phyloP scores from a whole-genome alignment of 1,140 invertebrate genomes.

The Agrypnia vestita region DNA sequence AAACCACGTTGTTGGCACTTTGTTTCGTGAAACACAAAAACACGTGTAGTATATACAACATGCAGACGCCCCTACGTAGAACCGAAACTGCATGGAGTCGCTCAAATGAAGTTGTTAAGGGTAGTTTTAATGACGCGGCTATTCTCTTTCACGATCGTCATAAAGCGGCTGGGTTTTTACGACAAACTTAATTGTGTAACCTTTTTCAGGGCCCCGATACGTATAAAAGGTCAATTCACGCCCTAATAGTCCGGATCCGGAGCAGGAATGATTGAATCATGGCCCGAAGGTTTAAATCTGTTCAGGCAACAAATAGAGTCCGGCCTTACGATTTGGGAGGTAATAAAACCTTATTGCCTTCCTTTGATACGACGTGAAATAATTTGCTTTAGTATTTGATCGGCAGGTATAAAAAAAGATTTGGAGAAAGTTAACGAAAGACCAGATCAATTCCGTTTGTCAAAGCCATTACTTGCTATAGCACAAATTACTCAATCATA shows the following conservation, averaged over 20 bases:
- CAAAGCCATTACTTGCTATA: background rate
- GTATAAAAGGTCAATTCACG: conserved; percentile 33
- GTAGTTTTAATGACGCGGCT: conserved; percentile 1
- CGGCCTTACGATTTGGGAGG: conserved; percentile 27
- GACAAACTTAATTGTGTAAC: conserved; percentile 40
- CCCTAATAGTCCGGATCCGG: conserved; percentile 31
- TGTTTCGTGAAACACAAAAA: no score
- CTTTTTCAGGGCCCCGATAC: conserved; percentile 6
- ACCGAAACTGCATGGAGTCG: no score
- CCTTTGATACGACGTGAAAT: conserved; percentile 29
- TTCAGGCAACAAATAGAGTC: conserved; percentile 31
- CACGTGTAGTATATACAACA: no score
- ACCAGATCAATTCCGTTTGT: background rate
- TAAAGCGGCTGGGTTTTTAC: conserved; percentile 38
- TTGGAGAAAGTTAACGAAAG: background rate
- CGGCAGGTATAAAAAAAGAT: conserved; percentile 28
- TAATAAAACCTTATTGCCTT: conserved; percentile 39
- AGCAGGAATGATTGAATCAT: conserved; percentile 26
- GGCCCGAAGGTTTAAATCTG: background rate
- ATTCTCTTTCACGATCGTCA: conserved; percentile 29
- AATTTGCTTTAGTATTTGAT: conserved; percentile 39
- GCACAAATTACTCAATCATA: no score
- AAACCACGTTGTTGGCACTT: no score
- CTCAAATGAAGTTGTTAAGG: background rate
- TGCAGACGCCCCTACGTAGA: no score